Base-by-base conservation (phyloP, 2,888 invertebrate genomes). In the Ichneumoninae sp. region DNA sequence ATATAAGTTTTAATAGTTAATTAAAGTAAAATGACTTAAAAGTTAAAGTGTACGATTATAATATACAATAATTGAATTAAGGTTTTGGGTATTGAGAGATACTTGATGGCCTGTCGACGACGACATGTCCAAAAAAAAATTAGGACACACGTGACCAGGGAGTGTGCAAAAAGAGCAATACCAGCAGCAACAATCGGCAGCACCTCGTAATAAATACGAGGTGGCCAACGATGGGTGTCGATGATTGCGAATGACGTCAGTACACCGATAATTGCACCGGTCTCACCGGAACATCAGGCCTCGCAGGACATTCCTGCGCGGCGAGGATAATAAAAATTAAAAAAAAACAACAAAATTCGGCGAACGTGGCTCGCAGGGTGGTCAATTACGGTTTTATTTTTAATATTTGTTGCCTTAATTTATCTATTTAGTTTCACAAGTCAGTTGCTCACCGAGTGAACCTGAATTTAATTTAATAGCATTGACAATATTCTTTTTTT, bases 221-320 rank as follows among this genome's bases (percentile, higher is more conserved):
- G 33, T 60, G 33, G 13, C 16, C 22, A 40, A 19, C 33, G 40
- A 66, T 40, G 40, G 22, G 40, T 30, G 3, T 75, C 36, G 75
- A 75, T 30, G 3, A 69, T 50, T 60, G 26, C 68, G 19, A 57
- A 50, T 78, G 78, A 82, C 82, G 69, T 82, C 72, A 72, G 62
- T 7, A 50, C 44, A 69, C 33, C 19, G 54, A 72, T 66, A 60
- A 69, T 77, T 7, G 62, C 62, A 60, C 10, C 50, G 68, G 60
- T 68, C 72, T 78, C 66, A 60, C 1, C 16, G 1, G 19, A 30
- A 66, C 33, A n/a, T 50, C 54, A 8, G 16, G 50, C 6, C 13
- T 62, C 62, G 44, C 70, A 60, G n/a, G 60, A 36, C 47, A 54
- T 44, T 44, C 30, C 30, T 36, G 19, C 19, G 44, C 30, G 30